Evolutionary conservation across 2,113 vertebrate genomes (phyloP).

Genomic region (Tenebrosternarchus preto): DNA sequence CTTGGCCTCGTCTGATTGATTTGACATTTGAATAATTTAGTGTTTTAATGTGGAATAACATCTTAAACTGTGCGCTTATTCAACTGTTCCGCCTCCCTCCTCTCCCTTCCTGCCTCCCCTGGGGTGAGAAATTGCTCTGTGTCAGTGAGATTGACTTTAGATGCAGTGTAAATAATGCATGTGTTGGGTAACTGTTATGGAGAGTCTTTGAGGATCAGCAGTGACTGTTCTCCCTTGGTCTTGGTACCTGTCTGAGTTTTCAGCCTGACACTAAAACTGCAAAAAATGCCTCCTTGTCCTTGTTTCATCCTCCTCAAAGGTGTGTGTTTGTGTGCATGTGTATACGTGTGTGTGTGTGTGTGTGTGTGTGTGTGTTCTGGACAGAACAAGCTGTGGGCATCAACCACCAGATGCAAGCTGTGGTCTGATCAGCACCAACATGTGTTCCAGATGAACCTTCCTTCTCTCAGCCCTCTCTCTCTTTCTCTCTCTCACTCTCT

Average conservation of each 20-base stretch:
- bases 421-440: slow-evolving; percentile 19
- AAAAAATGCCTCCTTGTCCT: no score
- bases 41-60: slow-evolving; percentile 41
- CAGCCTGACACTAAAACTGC: no score
- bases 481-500: slow-evolving; percentile 3
- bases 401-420: slow-evolving; percentile 11
- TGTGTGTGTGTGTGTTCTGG: no score
- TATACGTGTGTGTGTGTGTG: no score
- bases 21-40: slow-evolving; percentile 56
- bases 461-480: neutral
- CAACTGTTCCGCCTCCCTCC: slow-evolving; percentile 6
- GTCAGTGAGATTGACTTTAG: slow-evolving; percentile 44
- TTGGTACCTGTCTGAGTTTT: neutral
- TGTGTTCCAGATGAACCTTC: neutral
- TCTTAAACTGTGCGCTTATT: slow-evolving; percentile 39
- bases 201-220: slow-evolving; percentile 17
- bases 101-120: slow-evolving; percentile 6
- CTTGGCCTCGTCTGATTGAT: slow-evolving; percentile 39
- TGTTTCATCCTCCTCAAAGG: no score
- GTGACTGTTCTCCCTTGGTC: slow-evolving; percentile 5
- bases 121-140: slow-evolving; percentile 45
- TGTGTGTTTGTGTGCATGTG: neutral
- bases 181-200: slow-evolving; percentile 37
- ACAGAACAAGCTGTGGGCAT: no score
- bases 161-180: slow-evolving; percentile 54